A percentile compares a stretch with the other conserved stretches of the same genome.
These are phyloP conservation scores for Sarotherodon lohbergeri DNA, from an alignment of 2,113 vertebrate genomes.

Conservation along the genomic window DNA sequence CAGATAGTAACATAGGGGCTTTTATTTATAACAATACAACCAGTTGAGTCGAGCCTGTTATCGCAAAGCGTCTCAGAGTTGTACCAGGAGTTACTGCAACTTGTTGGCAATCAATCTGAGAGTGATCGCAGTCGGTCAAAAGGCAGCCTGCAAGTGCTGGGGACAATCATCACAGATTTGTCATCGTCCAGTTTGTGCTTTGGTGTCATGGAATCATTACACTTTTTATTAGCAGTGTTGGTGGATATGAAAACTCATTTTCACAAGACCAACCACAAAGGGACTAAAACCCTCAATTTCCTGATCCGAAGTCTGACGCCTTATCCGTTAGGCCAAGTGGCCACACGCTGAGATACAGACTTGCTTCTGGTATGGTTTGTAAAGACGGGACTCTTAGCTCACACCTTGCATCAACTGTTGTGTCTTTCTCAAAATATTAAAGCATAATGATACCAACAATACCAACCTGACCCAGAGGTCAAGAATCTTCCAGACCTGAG, in stretches of 20 bases:
- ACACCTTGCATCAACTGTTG: neutral
- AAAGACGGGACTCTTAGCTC: neutral
- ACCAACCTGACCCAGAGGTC: neutral
- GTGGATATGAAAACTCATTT: neutral
- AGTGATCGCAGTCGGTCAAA: neutral
- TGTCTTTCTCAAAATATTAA: neutral
- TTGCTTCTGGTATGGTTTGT: neutral
- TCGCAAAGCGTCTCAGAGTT: neutral
- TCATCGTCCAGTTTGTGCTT: neutral
- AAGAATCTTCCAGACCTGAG: neutral
- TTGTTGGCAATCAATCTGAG: neutral
- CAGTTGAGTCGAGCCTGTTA: neutral
- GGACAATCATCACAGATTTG: neutral
- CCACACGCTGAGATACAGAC: no score
- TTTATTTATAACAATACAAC: neutral
- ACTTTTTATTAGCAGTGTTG: neutral
- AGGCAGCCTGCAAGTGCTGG: neutral
- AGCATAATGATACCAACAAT: neutral
- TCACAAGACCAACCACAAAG: neutral
- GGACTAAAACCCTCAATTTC: neutral
- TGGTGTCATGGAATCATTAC: neutral
- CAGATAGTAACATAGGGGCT: neutral
- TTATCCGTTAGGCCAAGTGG: neutral
- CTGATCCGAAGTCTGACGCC: neutral
- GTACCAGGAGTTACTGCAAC: neutral